Base-by-base conservation (phyloP, 2,113 vertebrate species). In the Hemiprocne comata region DNA sequence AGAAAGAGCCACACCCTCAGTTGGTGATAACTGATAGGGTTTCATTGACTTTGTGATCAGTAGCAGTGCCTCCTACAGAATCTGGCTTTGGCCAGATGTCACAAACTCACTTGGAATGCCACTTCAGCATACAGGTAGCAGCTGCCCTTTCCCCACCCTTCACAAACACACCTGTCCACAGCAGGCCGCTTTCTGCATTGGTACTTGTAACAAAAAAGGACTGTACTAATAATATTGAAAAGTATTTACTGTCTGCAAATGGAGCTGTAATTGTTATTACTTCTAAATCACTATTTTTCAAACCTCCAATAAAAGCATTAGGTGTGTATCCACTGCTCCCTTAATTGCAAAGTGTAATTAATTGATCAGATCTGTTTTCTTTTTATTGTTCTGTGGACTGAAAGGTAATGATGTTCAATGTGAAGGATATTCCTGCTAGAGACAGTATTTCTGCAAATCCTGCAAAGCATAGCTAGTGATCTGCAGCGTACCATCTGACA, bases 321-420 rank as follows among this genome's bases (percentile, higher is more conserved):
- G 7, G 61, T 6, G 2, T 61, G 65, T 87, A 78, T 75, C 51
- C 4, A 17, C 46, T 4, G 1, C 19, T 82, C 20, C 17, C 34
- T 89, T 72, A 25, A 50, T 36, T 81, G 38, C 54, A 36, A 54
- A 62, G 40, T 61, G 20, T 46, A 74, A 85, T 83, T 76, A 72
- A 44, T 61, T 72, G 86, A 89, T 93, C 60, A 46, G 36, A 81
- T 76, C 62, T 82, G 7, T 58, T 26, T 85, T 95, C 33, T 91
- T 90, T 89, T 75, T 58, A 8, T 51, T 95, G 34, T 87, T 38
- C 19, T 69, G 58, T 48, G 83, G 31, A 38, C 36, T 14, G 62
- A 50, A 67, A 91, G 66, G 55, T 87, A 88, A 82, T 7, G 23
- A 44, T 66, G 36, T 82, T 73, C 60, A 36, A 8, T 11, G 78